Conservation (phyloP, 2,797 vertebrate genomes). For the Chiroxiphia lanceolata region DNA sequence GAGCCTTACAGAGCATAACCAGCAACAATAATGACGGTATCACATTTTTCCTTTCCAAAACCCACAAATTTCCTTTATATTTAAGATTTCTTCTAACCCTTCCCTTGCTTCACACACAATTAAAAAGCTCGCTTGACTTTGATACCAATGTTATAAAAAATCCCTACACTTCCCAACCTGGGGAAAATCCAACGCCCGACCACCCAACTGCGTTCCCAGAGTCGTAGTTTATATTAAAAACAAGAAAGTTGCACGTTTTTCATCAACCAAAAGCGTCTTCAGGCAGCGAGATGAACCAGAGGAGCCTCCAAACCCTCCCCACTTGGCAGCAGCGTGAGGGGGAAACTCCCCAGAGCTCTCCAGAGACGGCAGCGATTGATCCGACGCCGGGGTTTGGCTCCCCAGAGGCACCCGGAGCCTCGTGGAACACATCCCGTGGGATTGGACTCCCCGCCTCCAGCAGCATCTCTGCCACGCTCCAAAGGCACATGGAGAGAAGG, state of each 20-base stretch:
- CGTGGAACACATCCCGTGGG: background rate
- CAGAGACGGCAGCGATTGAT: background rate
- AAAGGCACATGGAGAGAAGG: background rate
- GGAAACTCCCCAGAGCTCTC: background rate
- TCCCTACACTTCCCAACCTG: background rate
- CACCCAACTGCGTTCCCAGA: background rate
- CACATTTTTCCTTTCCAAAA: background rate
- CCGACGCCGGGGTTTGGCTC: fast-evolving
- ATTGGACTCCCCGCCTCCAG: background rate
- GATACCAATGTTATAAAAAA: fast-evolving
- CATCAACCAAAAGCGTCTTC: background rate
- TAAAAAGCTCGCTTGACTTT: background rate
- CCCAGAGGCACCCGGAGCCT: background rate
- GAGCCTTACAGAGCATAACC: background rate
- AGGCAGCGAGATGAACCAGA: background rate
- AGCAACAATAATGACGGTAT: background rate
- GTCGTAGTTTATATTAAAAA: background rate
- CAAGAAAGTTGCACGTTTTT: background rate
- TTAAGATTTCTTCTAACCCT: background rate
- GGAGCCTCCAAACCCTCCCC: background rate
- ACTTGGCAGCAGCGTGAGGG: background rate
- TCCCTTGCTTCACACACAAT: background rate
- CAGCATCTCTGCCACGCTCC: background rate
- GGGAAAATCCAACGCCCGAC: background rate
- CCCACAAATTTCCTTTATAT: background rate